Evolutionary conservation across 2,797 vertebrate species (phyloP).

Genomic region (Pseudotriccus pelzelni): DNA sequence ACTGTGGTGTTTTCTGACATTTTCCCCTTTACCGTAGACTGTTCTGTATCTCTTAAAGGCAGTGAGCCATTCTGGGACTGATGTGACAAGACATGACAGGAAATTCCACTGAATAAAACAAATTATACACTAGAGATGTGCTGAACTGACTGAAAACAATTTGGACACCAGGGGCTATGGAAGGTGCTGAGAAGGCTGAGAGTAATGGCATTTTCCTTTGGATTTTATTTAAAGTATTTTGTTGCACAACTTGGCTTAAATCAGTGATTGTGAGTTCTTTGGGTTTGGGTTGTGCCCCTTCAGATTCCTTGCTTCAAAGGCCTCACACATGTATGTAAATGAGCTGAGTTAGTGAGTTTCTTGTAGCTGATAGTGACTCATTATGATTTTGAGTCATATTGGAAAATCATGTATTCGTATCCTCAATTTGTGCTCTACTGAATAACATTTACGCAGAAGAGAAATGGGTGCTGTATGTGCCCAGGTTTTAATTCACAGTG

Average conservation of each 20-base stretch:
- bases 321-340: not conserved
- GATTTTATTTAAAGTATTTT: not conserved
- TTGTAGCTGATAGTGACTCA: not conserved
- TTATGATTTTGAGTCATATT: not conserved
- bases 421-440: not conserved
- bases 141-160: constrained; percentile 64
- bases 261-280: not conserved
- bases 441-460: not conserved
- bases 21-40: not conserved
- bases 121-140: constrained; percentile 67
- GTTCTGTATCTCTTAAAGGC: constrained; percentile 44
- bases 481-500: not conserved
- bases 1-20: constrained; percentile 37
- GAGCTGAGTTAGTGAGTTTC: not conserved
- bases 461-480: not conserved
- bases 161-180: constrained; percentile 32
- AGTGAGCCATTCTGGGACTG: constrained; percentile 37
- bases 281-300: not conserved
- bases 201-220: constrained; percentile 18
- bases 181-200: constrained; percentile 55
- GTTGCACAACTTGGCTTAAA: not conserved
- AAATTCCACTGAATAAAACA: constrained; percentile 71
- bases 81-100: constrained; percentile 60
- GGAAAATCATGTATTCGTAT: not conserved
- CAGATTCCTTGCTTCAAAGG: not conserved